Evolutionary conservation across 1,140 invertebrate species (phyloP), one percentile per base, ranked within the genome.

Genomic region (Drusus annulatus): DNA sequence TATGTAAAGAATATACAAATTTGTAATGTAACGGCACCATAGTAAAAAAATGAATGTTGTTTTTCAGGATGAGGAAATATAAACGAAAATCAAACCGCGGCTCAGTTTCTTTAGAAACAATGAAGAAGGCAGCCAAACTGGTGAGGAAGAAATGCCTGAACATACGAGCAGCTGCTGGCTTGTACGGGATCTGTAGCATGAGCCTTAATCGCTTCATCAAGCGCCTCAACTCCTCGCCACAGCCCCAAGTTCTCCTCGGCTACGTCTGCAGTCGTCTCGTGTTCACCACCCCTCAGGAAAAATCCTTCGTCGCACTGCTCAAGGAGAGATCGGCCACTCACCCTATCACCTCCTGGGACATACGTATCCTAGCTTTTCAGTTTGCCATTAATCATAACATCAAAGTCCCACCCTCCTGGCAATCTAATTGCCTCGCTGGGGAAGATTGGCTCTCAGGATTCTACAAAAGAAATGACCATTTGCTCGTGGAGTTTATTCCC

Each of bases 41-140:
- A 45, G 36, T 13, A 10, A 13, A 45, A 28, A 28, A 28, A 3
- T 36, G 6, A 10, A 45, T 45, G 0, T 13, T 68, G 6, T 19
- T 52, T 71, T 73, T 73, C 69, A 75, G 71, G 31, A 75, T 75
- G 71, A 58, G 71, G 54, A 75, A 23, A 17, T 75, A 75, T 15
- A 75, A 58, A 58, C 19, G 71, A 13, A 56, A 75, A 56, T 75
- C 71, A 36, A 75, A 23, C 13, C 52, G 71, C 28, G 54, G 71
- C 16, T n/a, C 23, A 28, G 71, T 75, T 58, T 16, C 71, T 13
- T 75, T 75, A 17, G 54, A 56, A 21, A 58, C 54, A 31, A 75
- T 75, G 71, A 75, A 36, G 17, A 56, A 75, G 31, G 71, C 71
- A 10, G 71, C 71, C 58, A n/a, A 10, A 10, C 17, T 58, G 17